phyloP scores from a whole-genome alignment of 2,888 invertebrate genomes.

The Acronicta alni region DNA sequence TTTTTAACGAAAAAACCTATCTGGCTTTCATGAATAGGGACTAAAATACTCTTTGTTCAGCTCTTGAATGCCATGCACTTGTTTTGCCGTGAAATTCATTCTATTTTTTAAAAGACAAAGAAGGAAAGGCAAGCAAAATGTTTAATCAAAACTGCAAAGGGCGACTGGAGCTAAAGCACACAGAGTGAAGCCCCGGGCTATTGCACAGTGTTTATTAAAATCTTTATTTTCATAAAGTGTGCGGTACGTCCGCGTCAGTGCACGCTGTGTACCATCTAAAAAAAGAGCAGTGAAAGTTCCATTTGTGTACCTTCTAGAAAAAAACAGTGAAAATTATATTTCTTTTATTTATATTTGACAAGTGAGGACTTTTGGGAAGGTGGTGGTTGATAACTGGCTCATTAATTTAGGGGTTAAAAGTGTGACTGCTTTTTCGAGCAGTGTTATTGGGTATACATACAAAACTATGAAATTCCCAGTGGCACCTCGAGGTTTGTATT shows the following conservation, averaged over 20 bases:
- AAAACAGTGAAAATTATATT: no score
- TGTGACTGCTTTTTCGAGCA: no score
- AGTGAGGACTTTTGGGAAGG: no score
- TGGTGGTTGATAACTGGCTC: no score
- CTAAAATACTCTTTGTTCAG: conserved; percentile 2
- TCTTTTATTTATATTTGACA: no score
- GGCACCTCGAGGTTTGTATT: no score
- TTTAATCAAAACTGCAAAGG: conserved; percentile 35
- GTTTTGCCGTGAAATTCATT: conserved; percentile 25
- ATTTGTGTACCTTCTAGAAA: no score
- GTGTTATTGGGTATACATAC: no score
- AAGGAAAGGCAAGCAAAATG: conserved; percentile 9
- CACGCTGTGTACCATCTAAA: background rate
- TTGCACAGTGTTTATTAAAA: conserved; percentile 18
- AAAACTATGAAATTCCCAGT: no score
- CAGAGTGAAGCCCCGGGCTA: conserved; percentile 2
- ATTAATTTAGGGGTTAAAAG: no score
- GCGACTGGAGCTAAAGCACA: conserved; percentile 17
- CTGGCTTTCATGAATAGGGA: background rate
- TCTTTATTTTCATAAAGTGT: background rate
- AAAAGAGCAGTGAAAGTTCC: background rate
- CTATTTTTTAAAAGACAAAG: conserved; percentile 26
- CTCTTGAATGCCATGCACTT: conserved; percentile 5
- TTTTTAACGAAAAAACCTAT: background rate
- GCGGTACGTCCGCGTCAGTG: background rate